Conservation (phyloP, 2,888 invertebrate species). For the Calliphora vomitoria region DNA sequence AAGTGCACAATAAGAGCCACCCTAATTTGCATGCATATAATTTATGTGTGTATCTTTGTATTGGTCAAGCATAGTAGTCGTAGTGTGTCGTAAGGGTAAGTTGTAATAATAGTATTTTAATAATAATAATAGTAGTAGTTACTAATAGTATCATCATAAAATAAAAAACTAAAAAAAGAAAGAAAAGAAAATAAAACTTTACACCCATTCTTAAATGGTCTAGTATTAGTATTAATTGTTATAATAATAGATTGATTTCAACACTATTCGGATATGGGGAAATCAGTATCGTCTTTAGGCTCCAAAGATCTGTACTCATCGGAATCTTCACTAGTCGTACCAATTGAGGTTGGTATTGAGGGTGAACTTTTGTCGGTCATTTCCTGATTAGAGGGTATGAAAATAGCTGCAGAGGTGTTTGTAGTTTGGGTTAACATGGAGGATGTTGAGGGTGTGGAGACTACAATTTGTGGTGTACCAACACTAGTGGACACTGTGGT, state of each 20-base stretch:
- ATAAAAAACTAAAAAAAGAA: slow-evolving; percentile 18
- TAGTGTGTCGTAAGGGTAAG: slow-evolving; percentile 1
- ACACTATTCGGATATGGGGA: slow-evolving; percentile 81
- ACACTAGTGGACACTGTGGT: slow-evolving; percentile 14
- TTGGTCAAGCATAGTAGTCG: slow-evolving; percentile 61
- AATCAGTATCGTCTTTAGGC: slow-evolving; percentile 83
- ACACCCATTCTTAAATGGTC: slow-evolving; percentile 51
- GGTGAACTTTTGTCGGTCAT: slow-evolving; percentile 71
- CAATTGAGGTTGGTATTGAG: slow-evolving; percentile 77
- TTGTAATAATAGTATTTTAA: slow-evolving; percentile 40
- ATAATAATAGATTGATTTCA: slow-evolving; percentile 50
- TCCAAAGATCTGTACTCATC: slow-evolving; percentile 85
- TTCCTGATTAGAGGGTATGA: slow-evolving; percentile 48
- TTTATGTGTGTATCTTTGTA: slow-evolving; percentile 23
- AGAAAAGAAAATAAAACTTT: slow-evolving; percentile 25
- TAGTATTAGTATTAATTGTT: slow-evolving; percentile 36
- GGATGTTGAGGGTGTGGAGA: slow-evolving; percentile 61
- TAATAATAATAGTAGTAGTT: slow-evolving; percentile 36
- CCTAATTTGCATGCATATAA: not conserved
- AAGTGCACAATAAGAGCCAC: too few species aligned
- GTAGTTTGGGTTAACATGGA: slow-evolving; percentile 65
- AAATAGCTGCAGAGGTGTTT: slow-evolving; percentile 62
- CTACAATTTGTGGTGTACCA: slow-evolving; percentile 60
- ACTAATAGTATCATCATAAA: slow-evolving; percentile 39
- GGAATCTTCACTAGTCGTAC: slow-evolving; percentile 82